A percentile compares a stretch with the other conserved stretches of the same genome.
These are phyloP conservation scores for Saccopteryx bilineata DNA, from an alignment of 2,113 vertebrate genomes.

Conservation along the genomic window DNA sequence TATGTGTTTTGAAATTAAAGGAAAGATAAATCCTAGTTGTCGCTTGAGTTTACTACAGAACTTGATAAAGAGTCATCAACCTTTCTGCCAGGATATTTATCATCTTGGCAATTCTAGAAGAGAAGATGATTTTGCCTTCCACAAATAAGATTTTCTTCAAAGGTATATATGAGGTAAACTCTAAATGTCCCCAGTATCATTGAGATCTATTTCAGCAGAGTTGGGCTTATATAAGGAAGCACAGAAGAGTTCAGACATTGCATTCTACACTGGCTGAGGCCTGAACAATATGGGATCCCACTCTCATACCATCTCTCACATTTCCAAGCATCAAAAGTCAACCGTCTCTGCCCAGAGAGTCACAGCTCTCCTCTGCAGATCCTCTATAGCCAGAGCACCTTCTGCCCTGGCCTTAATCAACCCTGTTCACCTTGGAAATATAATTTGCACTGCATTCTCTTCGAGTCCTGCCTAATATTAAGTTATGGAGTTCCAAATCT, in stretches of 20 bases:
- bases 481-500: neutral
- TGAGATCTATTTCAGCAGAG: slow-evolving; percentile 74
- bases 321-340: neutral
- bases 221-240: slow-evolving; percentile 66
- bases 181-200: slow-evolving; percentile 76
- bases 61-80: slow-evolving; percentile 74
- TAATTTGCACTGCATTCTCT: neutral
- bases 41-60: slow-evolving; percentile 72
- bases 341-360: neutral
- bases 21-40: slow-evolving; percentile 67
- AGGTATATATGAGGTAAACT: slow-evolving; percentile 76
- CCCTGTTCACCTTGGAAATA: neutral
- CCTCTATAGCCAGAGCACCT: neutral
- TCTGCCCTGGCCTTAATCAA: neutral
- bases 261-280: neutral
- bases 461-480: neutral
- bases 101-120: slow-evolving; percentile 81
- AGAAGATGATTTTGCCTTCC: slow-evolving; percentile 75
- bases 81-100: slow-evolving; percentile 64
- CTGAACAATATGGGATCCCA: neutral
- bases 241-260: neutral
- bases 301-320: neutral
- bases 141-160: slow-evolving; percentile 76
- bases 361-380: neutral
- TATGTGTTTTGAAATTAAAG: slow-evolving; percentile 66